These are phyloP conservation scores for Ctenochaetus hawaiiensis DNA, from an alignment of 2,797 vertebrate genomes.

Conservation along the genomic window DNA sequence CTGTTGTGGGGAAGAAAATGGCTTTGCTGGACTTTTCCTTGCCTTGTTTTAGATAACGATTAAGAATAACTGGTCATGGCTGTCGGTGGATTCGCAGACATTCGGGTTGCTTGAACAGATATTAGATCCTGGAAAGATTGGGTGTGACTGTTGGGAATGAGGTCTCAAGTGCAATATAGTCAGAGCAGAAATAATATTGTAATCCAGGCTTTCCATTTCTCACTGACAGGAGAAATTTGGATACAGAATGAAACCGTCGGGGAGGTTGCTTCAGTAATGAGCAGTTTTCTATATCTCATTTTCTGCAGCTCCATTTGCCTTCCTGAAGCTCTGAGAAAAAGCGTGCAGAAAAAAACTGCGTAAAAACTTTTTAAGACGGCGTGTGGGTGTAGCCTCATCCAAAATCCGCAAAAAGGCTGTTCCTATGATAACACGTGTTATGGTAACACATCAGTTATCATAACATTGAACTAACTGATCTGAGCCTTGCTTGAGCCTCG, in stretches of 20 bases:
- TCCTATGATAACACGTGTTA: no score
- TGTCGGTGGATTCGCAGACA: conserved; percentile 47
- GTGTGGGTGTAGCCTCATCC: background rate
- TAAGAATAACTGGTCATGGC: conserved; percentile 33
- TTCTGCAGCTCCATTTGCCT: background rate
- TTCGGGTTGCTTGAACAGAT: conserved; percentile 46
- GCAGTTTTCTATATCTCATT: background rate
- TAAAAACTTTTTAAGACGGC: background rate
- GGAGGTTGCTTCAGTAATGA: conserved; percentile 7
- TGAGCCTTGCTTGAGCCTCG: background rate
- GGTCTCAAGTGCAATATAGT: conserved; percentile 22
- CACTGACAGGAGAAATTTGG: conserved; percentile 8
- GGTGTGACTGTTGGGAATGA: conserved; percentile 41
- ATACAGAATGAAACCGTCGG: conserved; percentile 4
- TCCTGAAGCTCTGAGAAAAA: background rate
- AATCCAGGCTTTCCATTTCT: conserved; percentile 28
- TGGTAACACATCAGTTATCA: background rate
- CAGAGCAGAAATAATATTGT: conserved; percentile 22
- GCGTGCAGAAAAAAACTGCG: no score
- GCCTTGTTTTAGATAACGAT: conserved; percentile 57
- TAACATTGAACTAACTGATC: background rate
- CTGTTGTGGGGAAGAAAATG: conserved; percentile 20
- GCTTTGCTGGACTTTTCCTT: conserved; percentile 21
- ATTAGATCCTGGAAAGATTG: conserved; percentile 41
- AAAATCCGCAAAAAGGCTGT: background rate